Percentiles rank a stretch among this genome's conserved stretches.
Conservation (phyloP, 2,113 vertebrate species). For the Halcyon malimbica region DNA sequence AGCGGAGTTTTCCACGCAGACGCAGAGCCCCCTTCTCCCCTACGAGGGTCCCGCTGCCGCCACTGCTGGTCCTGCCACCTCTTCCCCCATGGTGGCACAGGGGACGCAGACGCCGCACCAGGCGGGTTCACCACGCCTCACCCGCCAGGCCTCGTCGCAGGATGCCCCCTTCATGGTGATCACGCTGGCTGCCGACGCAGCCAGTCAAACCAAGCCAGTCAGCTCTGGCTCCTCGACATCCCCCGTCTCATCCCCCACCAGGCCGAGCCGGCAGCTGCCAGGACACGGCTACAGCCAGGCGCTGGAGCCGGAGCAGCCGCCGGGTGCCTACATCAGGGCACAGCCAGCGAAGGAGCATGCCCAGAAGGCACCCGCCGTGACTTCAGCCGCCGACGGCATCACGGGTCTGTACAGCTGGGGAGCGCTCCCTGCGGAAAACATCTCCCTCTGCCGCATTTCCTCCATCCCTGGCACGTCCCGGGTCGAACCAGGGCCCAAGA, state of each 20-base stretch:
- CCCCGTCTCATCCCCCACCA: conserved; percentile 88
- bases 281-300: conserved; percentile 80
- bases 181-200: conserved; percentile 84
- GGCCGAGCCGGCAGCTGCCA: conserved; percentile 77
- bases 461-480: conserved; percentile 86
- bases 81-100: conserved; percentile 81
- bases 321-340: conserved; percentile 74
- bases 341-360: conserved; percentile 65
- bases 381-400: conserved; percentile 73
- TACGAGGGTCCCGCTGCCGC: conserved; percentile 51
- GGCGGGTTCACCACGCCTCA: conserved; percentile 79
- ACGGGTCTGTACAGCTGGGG: conserved; percentile 82
- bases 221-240: conserved; percentile 88
- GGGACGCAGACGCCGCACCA: conserved; percentile 84
- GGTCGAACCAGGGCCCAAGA: conserved; percentile 85
- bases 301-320: conserved; percentile 71
- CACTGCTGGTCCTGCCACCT: conserved; percentile 44
- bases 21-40: conserved; percentile 77
- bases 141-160: conserved; percentile 89
- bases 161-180: conserved; percentile 90
- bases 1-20: conserved; percentile 92
- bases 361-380: conserved; percentile 72
- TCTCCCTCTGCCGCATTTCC: conserved; percentile 90
- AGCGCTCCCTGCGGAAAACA: conserved; percentile 88
- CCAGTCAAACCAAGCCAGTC: conserved; percentile 84